A percentile compares a stretch with the other conserved stretches of the same genome.
Conservation (phyloP, 2,888 invertebrate species). For the Eucriotettix oculatus region DNA sequence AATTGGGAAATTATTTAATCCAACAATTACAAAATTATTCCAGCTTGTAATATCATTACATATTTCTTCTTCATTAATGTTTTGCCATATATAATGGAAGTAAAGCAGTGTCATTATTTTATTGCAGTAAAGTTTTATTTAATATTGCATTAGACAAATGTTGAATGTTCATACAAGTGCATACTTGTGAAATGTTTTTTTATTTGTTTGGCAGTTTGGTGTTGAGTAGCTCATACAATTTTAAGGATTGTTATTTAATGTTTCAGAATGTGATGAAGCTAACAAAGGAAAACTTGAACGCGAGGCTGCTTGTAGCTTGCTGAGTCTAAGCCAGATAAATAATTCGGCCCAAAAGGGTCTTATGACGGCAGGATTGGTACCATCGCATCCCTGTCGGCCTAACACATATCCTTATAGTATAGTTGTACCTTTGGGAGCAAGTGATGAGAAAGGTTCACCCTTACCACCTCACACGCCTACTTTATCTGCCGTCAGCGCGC, state of each 20-base stretch:
- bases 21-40: background rate
- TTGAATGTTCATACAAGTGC: too few species aligned
- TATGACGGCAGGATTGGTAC: constrained; percentile 20
- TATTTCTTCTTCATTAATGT: background rate
- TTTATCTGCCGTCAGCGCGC: constrained; percentile 15
- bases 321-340: constrained; percentile 49
- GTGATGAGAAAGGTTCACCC: background rate
- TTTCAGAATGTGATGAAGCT: constrained; percentile 1
- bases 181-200: too few species aligned
- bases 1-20: background rate
- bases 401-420: constrained; percentile 48
- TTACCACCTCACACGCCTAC: constrained; percentile 13
- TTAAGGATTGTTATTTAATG: background rate
- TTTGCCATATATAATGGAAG: background rate
- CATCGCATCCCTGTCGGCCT: constrained; percentile 42
- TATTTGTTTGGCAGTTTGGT: too few species aligned
- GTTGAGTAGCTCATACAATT: background rate
- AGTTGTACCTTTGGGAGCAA: background rate
- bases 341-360: constrained; percentile 15
- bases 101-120: too few species aligned
- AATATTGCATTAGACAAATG: too few species aligned
- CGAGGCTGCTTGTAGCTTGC: constrained; percentile 67
- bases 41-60: background rate
- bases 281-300: constrained; percentile 39
- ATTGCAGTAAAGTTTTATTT: too few species aligned